Percentiles rank a stretch among this genome's conserved stretches.
These are phyloP conservation scores for Anhinga anhinga DNA, from an alignment of 2,113 vertebrate species.

Conservation along the genomic window DNA sequence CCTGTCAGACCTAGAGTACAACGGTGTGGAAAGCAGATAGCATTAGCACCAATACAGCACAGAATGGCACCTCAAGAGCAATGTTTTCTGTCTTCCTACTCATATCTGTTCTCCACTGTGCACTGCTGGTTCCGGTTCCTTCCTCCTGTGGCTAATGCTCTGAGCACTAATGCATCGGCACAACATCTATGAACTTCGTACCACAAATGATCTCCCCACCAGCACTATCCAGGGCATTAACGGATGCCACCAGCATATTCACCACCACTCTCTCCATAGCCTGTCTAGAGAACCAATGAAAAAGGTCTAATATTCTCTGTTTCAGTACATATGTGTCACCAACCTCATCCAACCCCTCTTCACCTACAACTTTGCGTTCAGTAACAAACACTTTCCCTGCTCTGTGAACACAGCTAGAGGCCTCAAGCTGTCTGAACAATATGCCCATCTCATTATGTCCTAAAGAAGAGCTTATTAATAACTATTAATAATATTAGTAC, in stretches of 20 bases:
- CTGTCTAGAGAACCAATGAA: neutral
- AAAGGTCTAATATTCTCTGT: neutral
- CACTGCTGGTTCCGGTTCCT: neutral
- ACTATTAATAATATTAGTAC: neutral
- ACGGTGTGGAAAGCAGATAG: neutral
- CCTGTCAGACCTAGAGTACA: neutral
- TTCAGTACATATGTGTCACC: neutral
- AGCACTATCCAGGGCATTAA: neutral
- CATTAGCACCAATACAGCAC: neutral
- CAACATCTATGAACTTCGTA: accelerated
- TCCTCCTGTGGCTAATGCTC: neutral
- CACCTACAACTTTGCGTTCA: neutral
- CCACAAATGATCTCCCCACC: neutral
- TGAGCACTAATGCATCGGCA: accelerated
- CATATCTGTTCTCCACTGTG: neutral
- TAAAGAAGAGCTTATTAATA: neutral
- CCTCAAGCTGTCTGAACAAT: neutral
- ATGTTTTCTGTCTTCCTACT: neutral
- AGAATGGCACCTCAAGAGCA: neutral
- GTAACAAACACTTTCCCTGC: neutral
- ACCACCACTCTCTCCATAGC: neutral
- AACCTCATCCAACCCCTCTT: neutral
- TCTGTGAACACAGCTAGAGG: neutral
- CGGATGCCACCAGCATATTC: neutral
- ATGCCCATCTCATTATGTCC: neutral